Evolutionary conservation across 2,888 invertebrate species (phyloP), one percentile per base, ranked within the genome.

Genomic region (Villa cingulata): DNA sequence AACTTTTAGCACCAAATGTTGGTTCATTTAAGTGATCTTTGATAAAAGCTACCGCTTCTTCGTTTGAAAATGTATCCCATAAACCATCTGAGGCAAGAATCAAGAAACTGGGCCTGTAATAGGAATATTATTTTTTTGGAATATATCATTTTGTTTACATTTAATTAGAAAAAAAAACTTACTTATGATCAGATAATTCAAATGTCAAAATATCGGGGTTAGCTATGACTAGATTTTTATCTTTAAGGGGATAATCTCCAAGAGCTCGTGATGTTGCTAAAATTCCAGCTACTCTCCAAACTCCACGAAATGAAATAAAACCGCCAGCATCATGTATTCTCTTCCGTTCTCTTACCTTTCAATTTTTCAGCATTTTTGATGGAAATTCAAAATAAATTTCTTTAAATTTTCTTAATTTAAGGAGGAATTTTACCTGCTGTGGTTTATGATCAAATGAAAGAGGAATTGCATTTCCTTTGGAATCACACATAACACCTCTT

Each of bases 361-460:
- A 62, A 23, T n/a, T n/a, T n/a, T n/a, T n/a, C n/a, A n/a, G n/a
- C n/a, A 27, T 27, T 27, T 27, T 27, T 10, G 10, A 34, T 10
- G 34, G n/a, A 34, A 34, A 34, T 34, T 10, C 4, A 5, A 34
- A 34, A 34, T 36, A 36, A 36, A 16, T 36, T 16, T 34, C 34
- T 10, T 14, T 1, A 34, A 34, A 15, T n/a, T n/a, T n/a, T n/a
- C n/a, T n/a, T n/a, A 34, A 3, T 15, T 10, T 15, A 34, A 14
- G 15, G 15, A 34, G 15, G 7, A 16, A 16, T 6, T n/a, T 37
- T 73, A 90, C 89, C 77, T 92, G 89, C 63, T 92, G 89, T 37
- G 96, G 96, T 72, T 96, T 96, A 66, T 96, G 96, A 69, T 96
- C 96, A 67, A 89, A 90, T 2, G 95, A 94, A 9, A 96, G 72